A percentile compares a stretch with the other conserved stretches of the same genome.
Conservation (phyloP, 92 coral and sea anemone genomes). For the Paragorgia papillata region DNA sequence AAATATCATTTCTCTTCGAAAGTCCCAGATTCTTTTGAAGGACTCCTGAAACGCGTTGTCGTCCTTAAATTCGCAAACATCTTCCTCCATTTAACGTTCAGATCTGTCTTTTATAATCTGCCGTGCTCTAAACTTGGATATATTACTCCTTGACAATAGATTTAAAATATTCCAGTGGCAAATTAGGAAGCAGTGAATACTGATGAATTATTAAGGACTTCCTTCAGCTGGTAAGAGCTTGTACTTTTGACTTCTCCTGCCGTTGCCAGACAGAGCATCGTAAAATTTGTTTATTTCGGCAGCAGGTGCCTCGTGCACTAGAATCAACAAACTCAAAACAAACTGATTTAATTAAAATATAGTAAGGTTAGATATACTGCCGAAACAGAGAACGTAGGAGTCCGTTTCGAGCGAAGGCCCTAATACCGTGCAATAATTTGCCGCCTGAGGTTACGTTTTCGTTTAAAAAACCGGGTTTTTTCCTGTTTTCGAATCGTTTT, state of each 20-base stretch:
- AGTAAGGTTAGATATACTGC: too few species aligned
- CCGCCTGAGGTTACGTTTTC: too few species aligned
- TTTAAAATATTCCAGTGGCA: neutral
- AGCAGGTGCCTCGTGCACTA: neutral
- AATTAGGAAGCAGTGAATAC: neutral
- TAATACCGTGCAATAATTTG: too few species aligned
- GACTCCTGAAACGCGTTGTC: constrained; percentile 65
- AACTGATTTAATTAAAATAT: neutral
- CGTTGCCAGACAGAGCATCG: neutral
- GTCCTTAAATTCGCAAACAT: constrained; percentile 70
- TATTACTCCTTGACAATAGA: neutral
- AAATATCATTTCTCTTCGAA: constrained; percentile 77
- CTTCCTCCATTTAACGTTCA: neutral
- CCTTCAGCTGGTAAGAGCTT: constrained; percentile 13
- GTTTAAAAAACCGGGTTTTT: too few species aligned
- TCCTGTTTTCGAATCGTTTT: too few species aligned
- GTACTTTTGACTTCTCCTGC: neutral
- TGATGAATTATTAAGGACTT: constrained; percentile 13
- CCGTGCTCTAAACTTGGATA: neutral
- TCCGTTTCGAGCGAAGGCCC: too few species aligned
- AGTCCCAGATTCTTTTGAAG: constrained; percentile 72
- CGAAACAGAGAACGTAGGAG: too few species aligned
- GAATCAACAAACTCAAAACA: neutral
- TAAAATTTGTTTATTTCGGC: neutral
- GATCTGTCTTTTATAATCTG: neutral